phyloP scores from a whole-genome alignment of 2,888 invertebrate genomes.

The Tiliacea aurago region DNA sequence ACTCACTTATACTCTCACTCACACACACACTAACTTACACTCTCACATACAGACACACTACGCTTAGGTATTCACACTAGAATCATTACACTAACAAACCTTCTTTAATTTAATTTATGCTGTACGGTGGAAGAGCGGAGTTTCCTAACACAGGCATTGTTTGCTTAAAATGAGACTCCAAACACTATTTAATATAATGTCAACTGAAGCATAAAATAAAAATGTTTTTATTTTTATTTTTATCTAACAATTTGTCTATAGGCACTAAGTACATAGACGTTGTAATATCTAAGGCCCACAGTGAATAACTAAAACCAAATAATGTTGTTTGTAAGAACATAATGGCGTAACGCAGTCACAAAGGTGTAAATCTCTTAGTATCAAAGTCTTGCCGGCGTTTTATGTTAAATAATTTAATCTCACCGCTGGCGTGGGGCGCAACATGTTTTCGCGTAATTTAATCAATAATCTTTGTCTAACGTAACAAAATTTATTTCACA shows the following conservation, averaged over 20 bases:
- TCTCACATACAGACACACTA: too few species aligned
- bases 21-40: too few species aligned
- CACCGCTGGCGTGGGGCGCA: constrained; percentile 75
- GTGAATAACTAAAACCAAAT: constrained; percentile 71
- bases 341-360: constrained; percentile 71
- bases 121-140: too few species aligned
- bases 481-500: constrained; percentile 73
- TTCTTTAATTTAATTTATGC: too few species aligned
- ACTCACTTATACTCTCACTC: too few species aligned
- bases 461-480: constrained; percentile 81
- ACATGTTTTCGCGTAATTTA: constrained; percentile 82
- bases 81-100: too few species aligned
- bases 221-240: too few species aligned
- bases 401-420: constrained; percentile 86
- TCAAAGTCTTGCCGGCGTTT: constrained; percentile 79
- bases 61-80: too few species aligned
- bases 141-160: too few species aligned
- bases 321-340: constrained; percentile 75
- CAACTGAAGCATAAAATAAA: too few species aligned
- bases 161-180: too few species aligned
- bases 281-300: constrained; percentile 72
- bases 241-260: constrained; percentile 44
- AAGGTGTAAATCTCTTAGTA: constrained; percentile 79
- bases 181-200: too few species aligned
- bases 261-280: constrained; percentile 47